phyloP scores from a whole-genome alignment of 2,113 vertebrate genomes.

The Elephantulus edwardii region DNA sequence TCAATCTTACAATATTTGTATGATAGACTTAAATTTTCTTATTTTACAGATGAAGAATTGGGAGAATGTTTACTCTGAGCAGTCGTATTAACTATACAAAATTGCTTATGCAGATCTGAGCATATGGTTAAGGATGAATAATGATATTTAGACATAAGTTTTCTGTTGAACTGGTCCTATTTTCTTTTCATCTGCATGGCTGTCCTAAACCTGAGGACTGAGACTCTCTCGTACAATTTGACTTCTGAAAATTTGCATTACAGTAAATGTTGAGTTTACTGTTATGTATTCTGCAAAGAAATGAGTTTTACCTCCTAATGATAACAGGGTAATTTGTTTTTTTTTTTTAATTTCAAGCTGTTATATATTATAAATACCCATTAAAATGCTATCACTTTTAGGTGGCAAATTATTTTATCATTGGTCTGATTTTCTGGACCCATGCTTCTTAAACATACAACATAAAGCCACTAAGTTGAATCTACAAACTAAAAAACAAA shows the following conservation, averaged over 20 bases:
- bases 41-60: background rate
- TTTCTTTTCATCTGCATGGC: background rate
- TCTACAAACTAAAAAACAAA: slow-evolving; percentile 43
- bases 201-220: background rate
- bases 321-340: background rate
- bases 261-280: background rate
- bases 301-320: background rate
- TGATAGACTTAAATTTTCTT: background rate
- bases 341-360: background rate
- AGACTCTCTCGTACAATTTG: background rate
- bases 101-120: background rate
- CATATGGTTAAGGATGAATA: background rate
- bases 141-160: background rate
- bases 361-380: background rate
- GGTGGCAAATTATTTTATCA: background rate
- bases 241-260: background rate
- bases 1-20: background rate
- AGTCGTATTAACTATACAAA: background rate
- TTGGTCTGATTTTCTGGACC: slow-evolving; percentile 32
- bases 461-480: slow-evolving; percentile 19
- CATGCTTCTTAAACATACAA: background rate
- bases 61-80: background rate
- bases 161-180: background rate
- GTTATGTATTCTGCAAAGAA: background rate
- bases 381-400: slow-evolving; percentile 26